Base-by-base conservation (phyloP, 2,888 invertebrate species). In the Eustalomyia histrio region DNA sequence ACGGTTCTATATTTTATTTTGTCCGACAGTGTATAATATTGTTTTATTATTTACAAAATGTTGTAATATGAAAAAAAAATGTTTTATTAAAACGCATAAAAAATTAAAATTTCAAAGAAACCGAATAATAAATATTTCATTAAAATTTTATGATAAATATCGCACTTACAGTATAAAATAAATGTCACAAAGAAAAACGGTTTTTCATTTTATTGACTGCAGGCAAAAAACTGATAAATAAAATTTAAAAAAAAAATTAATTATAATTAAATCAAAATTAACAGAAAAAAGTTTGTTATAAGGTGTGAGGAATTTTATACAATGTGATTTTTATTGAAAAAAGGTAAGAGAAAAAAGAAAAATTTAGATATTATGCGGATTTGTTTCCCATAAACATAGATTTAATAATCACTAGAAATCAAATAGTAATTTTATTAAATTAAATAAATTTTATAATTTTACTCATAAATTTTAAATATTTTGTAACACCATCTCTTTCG, bases 101-200 rank as follows among this genome's bases (percentile, higher is more conserved):
- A n/a, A n/a, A 47, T 47, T 14, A 47, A 47, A 47, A 47, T 47
- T 14, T n/a, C 43, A 47, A 47, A 47, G 43, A 14, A 47, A 14
- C 43, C n/a, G 43, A 16, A 52, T 47, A 50, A 64, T 64, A 52
- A 64, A 64, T 64, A 75, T 63, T 76, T 68, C 55, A 55, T 68
- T 63, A 68, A 76, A 63, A 55, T 76, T 68, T 61, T 68, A 47
- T 68, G 55, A 67, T 43, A 67, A 60, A 61, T 29, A 57, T 21
- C 43, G 39, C 18, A 60, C 35, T 10, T 60, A 4, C 16, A 8
- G 6, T 35, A 14, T 47, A n/a, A n/a, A 14, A 47, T n/a, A 47
- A 47, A 47, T n/a, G 43, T n/a, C n/a, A 47, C 43, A 47, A 47
- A 47, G 43, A 47, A n/a, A 39, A 14, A 14, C 43, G 1, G 43